These are phyloP conservation scores for Clarias macrocephalus DNA, from an alignment of 2,113 vertebrate genomes.

Conservation along the genomic window DNA sequence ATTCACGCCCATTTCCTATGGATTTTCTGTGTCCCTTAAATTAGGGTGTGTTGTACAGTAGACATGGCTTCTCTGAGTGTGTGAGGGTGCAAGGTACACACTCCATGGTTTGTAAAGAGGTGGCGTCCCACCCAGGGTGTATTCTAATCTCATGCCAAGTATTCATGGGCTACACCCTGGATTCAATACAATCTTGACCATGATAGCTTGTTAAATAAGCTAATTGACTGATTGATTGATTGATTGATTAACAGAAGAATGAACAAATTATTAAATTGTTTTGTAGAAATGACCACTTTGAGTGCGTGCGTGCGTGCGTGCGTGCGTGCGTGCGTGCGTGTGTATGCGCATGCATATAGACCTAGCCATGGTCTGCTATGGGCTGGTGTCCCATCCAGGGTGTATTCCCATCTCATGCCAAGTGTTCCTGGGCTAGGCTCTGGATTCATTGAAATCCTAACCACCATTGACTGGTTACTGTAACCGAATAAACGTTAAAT, in stretches of 20 bases:
- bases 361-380: not conserved
- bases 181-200: not conserved
- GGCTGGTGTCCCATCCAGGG: not conserved
- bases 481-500: not conserved
- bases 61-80: not conserved
- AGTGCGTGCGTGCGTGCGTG: not conserved
- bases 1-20: not conserved
- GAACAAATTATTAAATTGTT: no score
- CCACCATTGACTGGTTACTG: not conserved
- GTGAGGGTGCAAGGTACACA: not conserved
- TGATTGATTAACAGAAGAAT: no score
- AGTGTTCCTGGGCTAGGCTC: not conserved
- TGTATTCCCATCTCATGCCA: slow-evolving; percentile 13
- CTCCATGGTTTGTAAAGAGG: no score
- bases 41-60: not conserved
- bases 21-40: not conserved
- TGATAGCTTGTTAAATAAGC: not conserved
- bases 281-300: not conserved
- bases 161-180: not conserved
- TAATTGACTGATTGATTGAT: not conserved
- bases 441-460: not conserved
- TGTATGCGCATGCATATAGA: not conserved
- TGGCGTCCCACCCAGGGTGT: not conserved
- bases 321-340: not conserved
- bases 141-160: not conserved